Base-by-base conservation (phyloP, 1,140 invertebrate species). In the Drosophila albomicans region DNA sequence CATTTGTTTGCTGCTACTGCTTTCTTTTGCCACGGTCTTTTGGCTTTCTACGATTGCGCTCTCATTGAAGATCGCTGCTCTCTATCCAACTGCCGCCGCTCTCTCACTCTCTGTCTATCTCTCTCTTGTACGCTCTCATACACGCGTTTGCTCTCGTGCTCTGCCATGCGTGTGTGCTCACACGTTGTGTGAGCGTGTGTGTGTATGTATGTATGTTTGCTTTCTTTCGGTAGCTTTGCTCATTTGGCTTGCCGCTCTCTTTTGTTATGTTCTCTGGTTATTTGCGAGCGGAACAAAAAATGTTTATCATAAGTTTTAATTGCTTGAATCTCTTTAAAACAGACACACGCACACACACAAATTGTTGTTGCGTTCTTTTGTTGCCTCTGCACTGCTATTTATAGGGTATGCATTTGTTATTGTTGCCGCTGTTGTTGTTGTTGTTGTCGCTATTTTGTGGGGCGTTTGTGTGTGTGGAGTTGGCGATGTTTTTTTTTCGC, bases 241-340 rank as follows among this genome's bases (percentile, higher is more conserved):
- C 8, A 28, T 7, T 16, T n/a, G 20, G 5, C 41, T 51, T 35
- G 41, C 4, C 41, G 16, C 58, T 73, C 70, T 74, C 57, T 63
- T 59, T 52, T 56, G 7, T 43, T 52, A 8, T 8, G 59, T 69
- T 74, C 77, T 80, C 66, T 72, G 48, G 25, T 77, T 68, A 58
- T 63, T 64, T 28, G 58, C 52, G 59, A 65, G 48, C 51, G 56
- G 16, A 66, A 49, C 10, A 54, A 61, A 64, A 51, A 63, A 78
- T 88, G 84, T 88, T 88, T 88, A 89, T 88, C 80, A 81, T 85
- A 88, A 74, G 71, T 81, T 88, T 88, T 89, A 88, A 88, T 88
- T 88, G 79, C 85, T 89, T 72, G 56, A 76, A 88, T 75, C 81
- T 84, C 81, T 89, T 84, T 81, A 64, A 74, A 61, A 20, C 20